These are phyloP conservation scores for Acestrorhynchus altus DNA, from an alignment of 2,797 vertebrate genomes.

Conservation along the genomic window DNA sequence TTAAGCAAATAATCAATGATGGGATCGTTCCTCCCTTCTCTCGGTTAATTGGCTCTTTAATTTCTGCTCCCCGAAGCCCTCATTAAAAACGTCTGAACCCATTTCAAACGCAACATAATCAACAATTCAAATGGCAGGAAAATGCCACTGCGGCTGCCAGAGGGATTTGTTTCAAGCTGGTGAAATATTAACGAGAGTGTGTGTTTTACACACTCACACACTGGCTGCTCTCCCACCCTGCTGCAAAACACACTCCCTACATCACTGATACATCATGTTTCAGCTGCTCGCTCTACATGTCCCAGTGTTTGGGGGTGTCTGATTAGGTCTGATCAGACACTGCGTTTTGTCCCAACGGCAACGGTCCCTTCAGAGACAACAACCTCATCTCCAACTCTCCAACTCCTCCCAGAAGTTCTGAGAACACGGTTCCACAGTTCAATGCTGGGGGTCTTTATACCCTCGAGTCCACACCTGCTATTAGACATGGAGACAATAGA, in stretches of 20 bases:
- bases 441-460: too few relatives aligned
- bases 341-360: too few relatives aligned
- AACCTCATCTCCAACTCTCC: too few relatives aligned
- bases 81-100: conserved; percentile 51
- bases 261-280: conserved; percentile 14
- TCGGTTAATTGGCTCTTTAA: conserved; percentile 50
- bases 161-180: conserved; percentile 18
- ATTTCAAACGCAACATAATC: conserved; percentile 48
- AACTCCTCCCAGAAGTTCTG: too few relatives aligned
- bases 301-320: too few relatives aligned
- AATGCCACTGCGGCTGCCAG: conserved; percentile 23
- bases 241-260: conserved; percentile 15
- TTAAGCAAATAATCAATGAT: conserved; percentile 32
- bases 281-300: too few relatives aligned
- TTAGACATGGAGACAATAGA: too few relatives aligned
- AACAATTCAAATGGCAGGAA: conserved; percentile 46
- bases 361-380: too few relatives aligned
- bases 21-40: conserved; percentile 32
- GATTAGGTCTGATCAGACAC: too few relatives aligned
- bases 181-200: conserved; percentile 56
- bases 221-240: conserved; percentile 49
- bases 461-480: too few relatives aligned
- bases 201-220: conserved; percentile 60
- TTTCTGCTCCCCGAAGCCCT: conserved; percentile 54
- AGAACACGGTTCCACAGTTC: too few relatives aligned